These are phyloP conservation scores for Heliconius erato DNA, from an alignment of 2,888 invertebrate genomes.

Conservation along the genomic window DNA sequence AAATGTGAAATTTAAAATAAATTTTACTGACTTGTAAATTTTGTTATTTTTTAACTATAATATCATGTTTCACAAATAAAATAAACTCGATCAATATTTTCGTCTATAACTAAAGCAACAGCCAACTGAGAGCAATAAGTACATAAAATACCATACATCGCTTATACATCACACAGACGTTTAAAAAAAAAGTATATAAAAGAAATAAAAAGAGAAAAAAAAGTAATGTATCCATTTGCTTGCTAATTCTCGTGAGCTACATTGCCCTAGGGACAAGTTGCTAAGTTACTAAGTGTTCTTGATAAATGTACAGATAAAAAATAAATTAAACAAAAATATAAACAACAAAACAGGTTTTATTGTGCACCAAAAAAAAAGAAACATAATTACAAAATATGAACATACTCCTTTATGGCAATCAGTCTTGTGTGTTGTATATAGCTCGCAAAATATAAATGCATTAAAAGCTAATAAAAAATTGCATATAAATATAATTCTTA, in stretches of 20 bases:
- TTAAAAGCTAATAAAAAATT: conserved; percentile 68
- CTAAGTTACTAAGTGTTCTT: conserved; percentile 35
- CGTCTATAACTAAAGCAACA: conserved; percentile 24
- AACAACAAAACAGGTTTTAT: conserved; percentile 80
- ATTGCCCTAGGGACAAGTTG: conserved; percentile 42
- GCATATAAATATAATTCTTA: conserved; percentile 55
- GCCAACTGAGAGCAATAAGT: conserved; percentile 48
- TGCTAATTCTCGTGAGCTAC: conserved; percentile 62
- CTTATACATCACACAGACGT: conserved; percentile 83
- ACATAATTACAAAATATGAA: conserved; percentile 82
- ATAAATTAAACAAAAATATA: conserved; percentile 76
- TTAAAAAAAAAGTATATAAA: conserved; percentile 27
- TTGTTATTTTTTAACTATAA: background rate
- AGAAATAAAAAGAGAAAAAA: conserved; percentile 29
- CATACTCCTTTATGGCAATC: conserved; percentile 75
- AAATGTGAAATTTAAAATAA: background rate
- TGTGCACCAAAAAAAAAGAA: conserved; percentile 73
- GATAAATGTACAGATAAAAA: conserved; percentile 48
- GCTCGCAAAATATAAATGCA: conserved; percentile 80
- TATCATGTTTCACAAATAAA: background rate
- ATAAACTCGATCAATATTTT: background rate
- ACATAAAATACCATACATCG: conserved; percentile 38
- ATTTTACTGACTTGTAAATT: background rate
- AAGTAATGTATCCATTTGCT: conserved; percentile 69
- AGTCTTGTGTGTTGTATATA: conserved; percentile 86